phyloP scores from a whole-genome alignment of 2,797 vertebrate species.

The Halcyon chelicuti region DNA sequence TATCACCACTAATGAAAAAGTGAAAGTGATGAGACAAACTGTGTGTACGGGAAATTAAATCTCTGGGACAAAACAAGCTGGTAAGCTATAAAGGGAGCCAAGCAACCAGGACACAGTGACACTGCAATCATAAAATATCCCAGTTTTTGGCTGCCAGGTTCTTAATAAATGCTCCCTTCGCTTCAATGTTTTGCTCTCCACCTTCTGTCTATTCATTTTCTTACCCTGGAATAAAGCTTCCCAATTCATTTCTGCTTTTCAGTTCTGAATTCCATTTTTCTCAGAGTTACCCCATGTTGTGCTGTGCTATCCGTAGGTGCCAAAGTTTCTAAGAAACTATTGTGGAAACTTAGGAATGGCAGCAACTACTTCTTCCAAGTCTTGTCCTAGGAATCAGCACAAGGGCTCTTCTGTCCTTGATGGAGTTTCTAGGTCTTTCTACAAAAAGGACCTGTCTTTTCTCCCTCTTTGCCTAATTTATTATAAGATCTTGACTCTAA shows the following conservation, averaged over 20 bases:
- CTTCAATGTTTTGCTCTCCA: background rate
- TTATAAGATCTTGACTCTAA: background rate
- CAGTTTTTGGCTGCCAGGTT: background rate
- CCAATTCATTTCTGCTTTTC: background rate
- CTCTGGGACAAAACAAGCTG: constrained; percentile 31
- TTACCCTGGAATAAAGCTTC: background rate
- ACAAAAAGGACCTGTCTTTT: background rate
- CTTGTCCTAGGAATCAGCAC: background rate
- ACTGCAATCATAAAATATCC: background rate
- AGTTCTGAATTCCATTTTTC: background rate
- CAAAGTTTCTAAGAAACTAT: background rate
- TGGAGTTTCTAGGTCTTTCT: background rate
- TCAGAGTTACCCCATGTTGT: background rate
- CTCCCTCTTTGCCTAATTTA: background rate
- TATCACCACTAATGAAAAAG: background rate
- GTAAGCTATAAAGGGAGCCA: background rate
- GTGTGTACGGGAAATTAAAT: constrained; percentile 1
- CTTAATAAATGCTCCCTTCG: constrained; percentile 13
- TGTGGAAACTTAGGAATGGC: background rate
- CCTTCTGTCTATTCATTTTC: background rate
- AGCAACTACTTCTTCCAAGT: background rate
- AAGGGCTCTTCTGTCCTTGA: background rate
- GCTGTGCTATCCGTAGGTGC: background rate
- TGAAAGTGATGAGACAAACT: background rate
- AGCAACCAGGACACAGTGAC: background rate